Conservation (phyloP, 2,113 vertebrate genomes). For the Percina caprodes region DNA sequence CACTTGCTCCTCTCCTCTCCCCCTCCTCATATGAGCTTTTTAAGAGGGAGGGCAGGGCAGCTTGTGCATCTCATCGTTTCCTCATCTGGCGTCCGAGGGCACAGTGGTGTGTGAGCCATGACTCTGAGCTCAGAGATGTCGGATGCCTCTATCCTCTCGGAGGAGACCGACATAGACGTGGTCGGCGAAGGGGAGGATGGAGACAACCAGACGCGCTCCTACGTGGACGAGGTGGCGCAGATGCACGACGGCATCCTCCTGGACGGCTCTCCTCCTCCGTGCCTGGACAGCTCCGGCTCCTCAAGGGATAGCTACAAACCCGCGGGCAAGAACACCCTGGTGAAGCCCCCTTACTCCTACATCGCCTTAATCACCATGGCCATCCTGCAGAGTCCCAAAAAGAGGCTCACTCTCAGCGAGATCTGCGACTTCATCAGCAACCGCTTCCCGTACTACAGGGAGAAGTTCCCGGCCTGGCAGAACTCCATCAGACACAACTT, state of each 20-base stretch:
- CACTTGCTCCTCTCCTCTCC: slow-evolving; percentile 65
- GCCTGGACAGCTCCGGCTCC: slow-evolving; percentile 79
- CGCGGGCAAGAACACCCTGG: slow-evolving; percentile 88
- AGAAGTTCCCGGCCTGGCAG: slow-evolving; percentile 92
- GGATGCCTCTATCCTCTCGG: slow-evolving; percentile 92
- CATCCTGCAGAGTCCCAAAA: slow-evolving; percentile 94
- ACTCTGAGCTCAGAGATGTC: slow-evolving; percentile 96
- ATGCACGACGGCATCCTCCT: slow-evolving; percentile 85
- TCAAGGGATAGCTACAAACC: slow-evolving; percentile 82
- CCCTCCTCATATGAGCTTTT: slow-evolving; percentile 74
- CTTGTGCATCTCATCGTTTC: slow-evolving; percentile 60
- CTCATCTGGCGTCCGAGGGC: slow-evolving; percentile 73
- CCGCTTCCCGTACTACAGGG: slow-evolving; percentile 89
- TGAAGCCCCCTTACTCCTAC: slow-evolving; percentile 96
- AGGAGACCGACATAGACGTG: slow-evolving; percentile 96
- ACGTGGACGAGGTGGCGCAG: slow-evolving; percentile 88
- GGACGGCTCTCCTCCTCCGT: slow-evolving; percentile 76
- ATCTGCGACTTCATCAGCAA: slow-evolving; percentile 91
- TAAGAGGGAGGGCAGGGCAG: slow-evolving; percentile 71
- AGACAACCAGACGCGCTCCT: slow-evolving; percentile 81
- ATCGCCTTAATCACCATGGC: slow-evolving; percentile 96
- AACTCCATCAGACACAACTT: slow-evolving; percentile 91
- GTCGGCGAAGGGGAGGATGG: slow-evolving; percentile 92
- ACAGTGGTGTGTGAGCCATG: slow-evolving; percentile 85
- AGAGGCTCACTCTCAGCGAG: slow-evolving; percentile 93